Base-by-base conservation (phyloP, 2,797 vertebrate genomes). In the Margarornis squamiger region DNA sequence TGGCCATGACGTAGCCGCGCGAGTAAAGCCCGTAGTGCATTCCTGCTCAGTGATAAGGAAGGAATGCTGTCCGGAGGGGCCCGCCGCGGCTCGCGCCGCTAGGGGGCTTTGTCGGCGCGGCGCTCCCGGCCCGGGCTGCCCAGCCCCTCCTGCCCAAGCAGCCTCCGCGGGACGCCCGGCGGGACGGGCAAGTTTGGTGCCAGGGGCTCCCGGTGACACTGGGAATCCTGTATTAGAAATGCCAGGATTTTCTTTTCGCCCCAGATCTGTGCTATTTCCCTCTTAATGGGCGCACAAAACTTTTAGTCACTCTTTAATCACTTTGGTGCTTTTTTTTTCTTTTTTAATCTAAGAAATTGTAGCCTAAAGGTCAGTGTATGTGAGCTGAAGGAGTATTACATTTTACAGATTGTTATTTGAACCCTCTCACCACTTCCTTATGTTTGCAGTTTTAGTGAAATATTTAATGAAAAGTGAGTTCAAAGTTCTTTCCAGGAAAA, bases 121-220 rank as follows among this genome's bases (percentile, higher is more conserved):
- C 54, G 41, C 41, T 59, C 20, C 43, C 71, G 38, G 18, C 10
- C 32, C 62, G 46, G 29, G 30, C 38, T 22, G 43, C 5, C 67
- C n/a, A 3, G 46, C 32, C 12, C 27, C 38, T 29, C 38, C 59
- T 21, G 38, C 38, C 18, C 38, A 14, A 3, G 38, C 38, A 2
- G 18, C 24, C 4, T 19, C 36, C 9, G 38, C 58, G 7, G 7
- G 8, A 5, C 18, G 38, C 59, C 55, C 32, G 2, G 4, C 29
- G 20, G 21, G 21, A 22, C 45, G 11, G 20, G 20, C 21, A 46
- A 12, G 45, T 46, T 46, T 22, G 21, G 21, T 22, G 21, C 3
- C 4, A 12, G 34, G 54, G 27, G 68, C 46, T n/a, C 27, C 48
- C n/a, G 2, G 0, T 14, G 27, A 1, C 52, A 0, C 32, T 1